A percentile compares a stretch with the other conserved stretches of the same genome.
Evolutionary conservation across 2,113 vertebrate genomes (phyloP).

Genomic region (Dascyllus trimaculatus): DNA sequence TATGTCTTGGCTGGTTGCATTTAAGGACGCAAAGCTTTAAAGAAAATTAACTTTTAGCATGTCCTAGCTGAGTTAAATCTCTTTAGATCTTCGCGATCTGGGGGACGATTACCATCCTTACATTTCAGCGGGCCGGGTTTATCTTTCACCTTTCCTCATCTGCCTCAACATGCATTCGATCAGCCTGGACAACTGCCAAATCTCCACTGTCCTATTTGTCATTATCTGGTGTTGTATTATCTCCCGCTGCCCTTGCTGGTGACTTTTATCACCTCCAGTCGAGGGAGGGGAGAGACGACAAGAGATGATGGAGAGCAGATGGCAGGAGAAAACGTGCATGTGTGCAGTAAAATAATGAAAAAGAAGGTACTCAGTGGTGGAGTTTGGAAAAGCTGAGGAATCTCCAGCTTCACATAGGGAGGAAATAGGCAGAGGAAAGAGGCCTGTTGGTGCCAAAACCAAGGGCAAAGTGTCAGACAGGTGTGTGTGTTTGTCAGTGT

Average conservation of each 20-base stretch:
- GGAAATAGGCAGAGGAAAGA: not conserved
- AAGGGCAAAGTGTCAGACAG: slow-evolving; percentile 58
- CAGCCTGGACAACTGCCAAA: slow-evolving; percentile 40
- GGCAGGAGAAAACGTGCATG: slow-evolving; percentile 26
- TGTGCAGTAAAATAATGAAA: slow-evolving; percentile 21
- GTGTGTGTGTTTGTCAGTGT: slow-evolving; percentile 36
- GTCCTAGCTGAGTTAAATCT: slow-evolving; percentile 1
- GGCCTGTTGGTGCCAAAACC: slow-evolving; percentile 27
- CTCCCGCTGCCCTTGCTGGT: slow-evolving; percentile 48
- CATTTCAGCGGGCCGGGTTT: slow-evolving; percentile 18
- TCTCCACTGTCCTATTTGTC: slow-evolving; percentile 64
- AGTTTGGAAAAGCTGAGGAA: slow-evolving; percentile 10
- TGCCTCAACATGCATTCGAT: slow-evolving; percentile 58
- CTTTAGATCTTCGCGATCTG: slow-evolving; percentile 12
- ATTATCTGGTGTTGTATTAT: slow-evolving; percentile 67
- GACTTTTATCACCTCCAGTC: slow-evolving; percentile 63
- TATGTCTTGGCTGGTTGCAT: not conserved
- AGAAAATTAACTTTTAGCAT: slow-evolving; percentile 9
- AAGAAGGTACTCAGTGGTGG: slow-evolving; percentile 6
- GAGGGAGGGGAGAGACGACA: slow-evolving; percentile 15
- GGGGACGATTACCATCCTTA: slow-evolving; percentile 35
- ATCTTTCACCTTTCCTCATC: slow-evolving; percentile 54
- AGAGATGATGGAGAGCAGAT: slow-evolving; percentile 24
- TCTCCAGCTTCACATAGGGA: not conserved
- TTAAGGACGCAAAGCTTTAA: slow-evolving; percentile 17